Evolutionary conservation across 2,888 invertebrate species (phyloP).

Genomic region (Ormyrus thymus): DNA sequence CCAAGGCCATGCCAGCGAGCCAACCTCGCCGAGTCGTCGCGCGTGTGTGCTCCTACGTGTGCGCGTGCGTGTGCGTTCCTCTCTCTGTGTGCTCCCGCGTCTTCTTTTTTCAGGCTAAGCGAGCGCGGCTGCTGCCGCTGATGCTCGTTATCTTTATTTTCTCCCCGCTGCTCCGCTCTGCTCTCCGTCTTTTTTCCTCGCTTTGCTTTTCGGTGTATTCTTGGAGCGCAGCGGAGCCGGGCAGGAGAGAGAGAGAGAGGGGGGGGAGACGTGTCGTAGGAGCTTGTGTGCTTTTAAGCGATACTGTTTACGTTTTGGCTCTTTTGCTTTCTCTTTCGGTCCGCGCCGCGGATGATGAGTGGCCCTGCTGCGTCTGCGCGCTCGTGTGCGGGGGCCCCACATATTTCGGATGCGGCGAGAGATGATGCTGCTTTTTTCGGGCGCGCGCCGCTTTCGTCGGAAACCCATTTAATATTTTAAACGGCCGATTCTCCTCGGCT

Average conservation of each 20-base stretch:
- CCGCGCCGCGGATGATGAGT: neutral
- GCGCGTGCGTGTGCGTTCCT: neutral
- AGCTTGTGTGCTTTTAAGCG: neutral
- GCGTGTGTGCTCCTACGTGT: constrained; percentile 6
- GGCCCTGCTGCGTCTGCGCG: neutral
- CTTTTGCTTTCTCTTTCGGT: constrained; percentile 53
- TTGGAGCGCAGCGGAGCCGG: constrained; percentile 29
- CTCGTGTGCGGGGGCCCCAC: neutral
- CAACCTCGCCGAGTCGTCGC: constrained; percentile 12
- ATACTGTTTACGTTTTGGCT: constrained; percentile 41
- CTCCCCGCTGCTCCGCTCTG: constrained; percentile 35
- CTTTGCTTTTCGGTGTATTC: constrained; percentile 34
- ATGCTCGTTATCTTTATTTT: constrained; percentile 56
- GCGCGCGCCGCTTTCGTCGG: no score
- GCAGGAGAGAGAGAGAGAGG: neutral
- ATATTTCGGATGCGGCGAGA: neutral
- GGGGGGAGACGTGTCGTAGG: neutral
- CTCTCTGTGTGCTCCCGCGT: constrained; percentile 39
- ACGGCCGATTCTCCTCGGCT: no score
- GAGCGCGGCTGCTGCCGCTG: no score
- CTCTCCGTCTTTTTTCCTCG: constrained; percentile 20
- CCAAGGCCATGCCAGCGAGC: constrained; percentile 79
- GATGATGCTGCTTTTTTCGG: no score
- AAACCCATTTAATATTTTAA: no score
- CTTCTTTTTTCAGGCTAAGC: no score